Percentiles rank a stretch among this genome's conserved stretches.
These are phyloP conservation scores for Crambe crambe DNA, from an alignment of 37 sponge, comb jelly and placozoan species.

Conservation along the genomic window DNA sequence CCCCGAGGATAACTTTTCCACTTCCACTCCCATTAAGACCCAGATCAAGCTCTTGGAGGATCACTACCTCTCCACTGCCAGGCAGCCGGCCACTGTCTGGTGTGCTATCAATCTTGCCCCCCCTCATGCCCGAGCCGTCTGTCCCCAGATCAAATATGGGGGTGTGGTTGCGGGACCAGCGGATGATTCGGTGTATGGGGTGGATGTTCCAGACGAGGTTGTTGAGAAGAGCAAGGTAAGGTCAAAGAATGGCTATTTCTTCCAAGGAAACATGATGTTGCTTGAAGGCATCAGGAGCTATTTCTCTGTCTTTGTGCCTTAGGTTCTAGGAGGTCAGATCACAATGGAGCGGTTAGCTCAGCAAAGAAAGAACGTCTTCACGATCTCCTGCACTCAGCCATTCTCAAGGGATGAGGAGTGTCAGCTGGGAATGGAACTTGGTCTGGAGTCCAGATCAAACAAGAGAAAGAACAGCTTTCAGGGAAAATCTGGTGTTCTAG, in stretches of 20 bases:
- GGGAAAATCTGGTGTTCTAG: background rate
- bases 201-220: slow-evolving; percentile 34
- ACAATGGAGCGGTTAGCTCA: background rate
- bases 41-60: slow-evolving; percentile 22
- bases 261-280: background rate
- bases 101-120: slow-evolving; percentile 15
- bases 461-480: background rate
- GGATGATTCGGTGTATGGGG: slow-evolving; percentile 1
- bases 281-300: background rate
- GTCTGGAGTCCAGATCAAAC: background rate
- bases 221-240: slow-evolving; percentile 14
- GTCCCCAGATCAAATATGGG: slow-evolving; percentile 32
- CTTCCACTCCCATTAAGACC: background rate
- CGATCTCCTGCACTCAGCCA: slow-evolving; percentile 14
- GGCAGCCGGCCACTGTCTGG: slow-evolving; percentile 2
- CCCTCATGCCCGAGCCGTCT: slow-evolving; percentile 24
- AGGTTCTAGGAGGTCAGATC: slow-evolving; percentile 5
- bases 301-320: background rate
- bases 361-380: slow-evolving; percentile 17
- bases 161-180: background rate
- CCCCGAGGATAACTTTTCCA: background rate
- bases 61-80: slow-evolving; percentile 16
- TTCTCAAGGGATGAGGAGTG: background rate
- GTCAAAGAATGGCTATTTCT: too few relatives aligned
- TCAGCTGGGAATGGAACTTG: background rate